Evolutionary conservation across 2,888 invertebrate species (phyloP), one percentile per base, ranked within the genome.

Genomic region (Plemyria rubiginata): DNA sequence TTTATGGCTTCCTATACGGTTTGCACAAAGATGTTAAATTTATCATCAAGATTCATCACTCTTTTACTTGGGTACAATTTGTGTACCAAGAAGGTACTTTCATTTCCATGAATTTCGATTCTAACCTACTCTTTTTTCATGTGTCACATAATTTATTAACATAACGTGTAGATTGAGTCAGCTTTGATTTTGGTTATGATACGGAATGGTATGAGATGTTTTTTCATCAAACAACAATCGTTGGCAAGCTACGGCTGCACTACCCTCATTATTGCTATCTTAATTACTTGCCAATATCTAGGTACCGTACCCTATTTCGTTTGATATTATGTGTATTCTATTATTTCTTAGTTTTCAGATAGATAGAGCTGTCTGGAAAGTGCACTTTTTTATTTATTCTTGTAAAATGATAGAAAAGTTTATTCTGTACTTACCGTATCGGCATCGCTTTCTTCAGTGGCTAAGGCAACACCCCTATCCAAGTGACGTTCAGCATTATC

Each of bases 361-460:
- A n/a, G n/a, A n/a, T n/a, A n/a, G n/a, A n/a, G n/a, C n/a, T n/a
- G n/a, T n/a, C n/a, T n/a, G n/a, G n/a, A n/a, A n/a, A n/a, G n/a
- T n/a, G n/a, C n/a, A n/a, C n/a, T n/a, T n/a, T n/a, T n/a, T n/a
- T n/a, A n/a, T n/a, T n/a, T n/a, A n/a, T n/a, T n/a, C n/a, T n/a
- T 32, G 6, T 32, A 7, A 8, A 3, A 41, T 13, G 13, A 7
- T 13, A 13, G 41, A 43, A 16, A 45, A 16, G 4, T 48, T 12
- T 0, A 29, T 50, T 16, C 13, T 4, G 53, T 56, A 84, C 90
- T 86, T 70, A 93, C 93, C 82, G 88, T 88, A 40, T 92, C 92
- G 43, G 81, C 85, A 67, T 93, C 93, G 60, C 90, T 92, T 67
- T 93, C 93, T 56, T 89, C 90, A 0, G 86, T 84, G 16, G 93